Evolutionary conservation across 2,888 invertebrate species (phyloP), one percentile per base, ranked within the genome.

Genomic region (Caenorhabditis plicata): DNA sequence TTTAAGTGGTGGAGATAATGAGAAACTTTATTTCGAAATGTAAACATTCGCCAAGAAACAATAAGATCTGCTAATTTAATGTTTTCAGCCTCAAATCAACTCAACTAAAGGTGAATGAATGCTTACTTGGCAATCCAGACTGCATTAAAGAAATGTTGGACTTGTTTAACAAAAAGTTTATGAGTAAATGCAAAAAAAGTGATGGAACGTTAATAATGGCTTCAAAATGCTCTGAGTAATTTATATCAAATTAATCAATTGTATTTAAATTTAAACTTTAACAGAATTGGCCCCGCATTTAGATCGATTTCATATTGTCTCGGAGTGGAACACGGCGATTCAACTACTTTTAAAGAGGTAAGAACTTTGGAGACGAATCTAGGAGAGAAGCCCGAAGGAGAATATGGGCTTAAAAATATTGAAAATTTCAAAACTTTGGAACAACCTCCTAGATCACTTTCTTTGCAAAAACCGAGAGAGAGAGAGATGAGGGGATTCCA

Each of bases 291-390:
- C 1, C 71, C 74, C 23, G 73, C 75, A 23, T 60, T 79, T 15
- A 65, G 79, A 15, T 36, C 42, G 1, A 39, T 58, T 25, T 64
- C 68, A 19, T 79, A 79, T 45, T 79, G 78, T 53, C 55, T 64
- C 31, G 79, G 77, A 9, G 72, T 79, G 0, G 61, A 56, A 41
- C 66, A 71, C 36, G 75, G 75, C n/a, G 50, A 69, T n/a, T n/a
- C n/a, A n/a, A n/a, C n/a, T n/a, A n/a, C n/a, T n/a, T n/a, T n/a
- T n/a, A n/a, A n/a, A n/a, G n/a, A n/a, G n/a, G n/a, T n/a, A n/a
- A n/a, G n/a, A n/a, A n/a, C n/a, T n/a, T n/a, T n/a, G n/a, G n/a
- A n/a, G n/a, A n/a, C n/a, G n/a, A n/a, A n/a, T n/a, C n/a, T n/a
- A n/a, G n/a, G n/a, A n/a, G n/a, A n/a, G n/a, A n/a, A n/a, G n/a